phyloP scores from a whole-genome alignment of 2,113 vertebrate genomes.

The Heptranchias perlo region DNA sequence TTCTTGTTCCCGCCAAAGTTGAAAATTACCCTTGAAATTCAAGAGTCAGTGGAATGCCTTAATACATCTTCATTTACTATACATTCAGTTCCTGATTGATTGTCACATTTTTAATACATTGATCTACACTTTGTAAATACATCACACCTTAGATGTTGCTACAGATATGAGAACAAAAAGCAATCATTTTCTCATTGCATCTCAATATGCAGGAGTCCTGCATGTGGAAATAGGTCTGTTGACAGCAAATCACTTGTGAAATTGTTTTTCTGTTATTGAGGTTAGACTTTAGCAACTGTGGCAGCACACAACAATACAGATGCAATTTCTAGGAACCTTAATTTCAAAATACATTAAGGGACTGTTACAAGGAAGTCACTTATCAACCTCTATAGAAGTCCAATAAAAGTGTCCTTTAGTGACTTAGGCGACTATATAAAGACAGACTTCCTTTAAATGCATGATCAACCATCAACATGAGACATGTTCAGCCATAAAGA shows the following conservation, averaged over 20 bases:
- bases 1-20: neutral
- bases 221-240: neutral
- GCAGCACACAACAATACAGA: neutral
- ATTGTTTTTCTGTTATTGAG: neutral
- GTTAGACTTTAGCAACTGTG: slow-evolving; percentile 14
- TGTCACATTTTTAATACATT: neutral
- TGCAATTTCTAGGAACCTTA: slow-evolving; percentile 7
- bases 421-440: neutral
- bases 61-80: neutral
- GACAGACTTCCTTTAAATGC: neutral
- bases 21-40: neutral
- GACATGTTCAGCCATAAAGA: neutral
- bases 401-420: neutral
- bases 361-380: neutral
- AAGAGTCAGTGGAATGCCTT: neutral
- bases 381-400: neutral
- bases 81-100: neutral
- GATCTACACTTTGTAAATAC: neutral
- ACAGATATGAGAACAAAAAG: neutral
- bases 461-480: neutral
- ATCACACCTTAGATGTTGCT: neutral
- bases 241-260: slow-evolving; percentile 31
- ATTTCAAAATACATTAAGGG: neutral
- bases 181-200: slow-evolving; percentile 11
- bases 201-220: neutral